These are phyloP conservation scores for Heliconius congener DNA, from an alignment of 1,140 invertebrate species.

Conservation along the genomic window DNA sequence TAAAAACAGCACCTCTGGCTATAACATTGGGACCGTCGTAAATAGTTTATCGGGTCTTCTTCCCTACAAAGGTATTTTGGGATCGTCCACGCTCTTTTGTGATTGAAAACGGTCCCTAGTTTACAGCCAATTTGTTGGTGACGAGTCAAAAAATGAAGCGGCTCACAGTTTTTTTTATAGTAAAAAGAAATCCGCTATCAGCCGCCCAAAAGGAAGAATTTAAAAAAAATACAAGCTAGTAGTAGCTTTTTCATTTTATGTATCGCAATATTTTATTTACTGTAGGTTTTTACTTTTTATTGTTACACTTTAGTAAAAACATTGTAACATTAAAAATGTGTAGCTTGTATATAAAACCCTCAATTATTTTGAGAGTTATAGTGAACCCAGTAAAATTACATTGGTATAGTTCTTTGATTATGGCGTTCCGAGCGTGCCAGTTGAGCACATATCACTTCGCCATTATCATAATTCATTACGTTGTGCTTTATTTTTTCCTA, in stretches of 20 bases:
- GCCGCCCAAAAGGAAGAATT: not conserved
- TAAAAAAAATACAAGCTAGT: constrained; percentile 2
- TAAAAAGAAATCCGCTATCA: not conserved
- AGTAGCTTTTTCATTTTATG: constrained; percentile 4
- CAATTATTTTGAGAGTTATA: not conserved
- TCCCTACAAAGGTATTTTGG: constrained; percentile 13
- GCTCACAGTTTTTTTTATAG: constrained; percentile 14
- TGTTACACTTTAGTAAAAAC: not conserved
- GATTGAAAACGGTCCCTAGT: constrained; percentile 29
- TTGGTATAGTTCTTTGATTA: not conserved
- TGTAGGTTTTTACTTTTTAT: not conserved
- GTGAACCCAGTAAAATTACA: not conserved
- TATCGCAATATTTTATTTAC: not conserved
- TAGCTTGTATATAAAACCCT: not conserved
- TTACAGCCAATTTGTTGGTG: constrained; percentile 27
- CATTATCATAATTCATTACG: not conserved
- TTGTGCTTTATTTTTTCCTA: not conserved
- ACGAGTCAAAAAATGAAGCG: constrained; percentile 13
- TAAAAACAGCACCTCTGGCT: constrained; percentile 7
- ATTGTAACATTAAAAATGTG: no score
- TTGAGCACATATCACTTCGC: no score
- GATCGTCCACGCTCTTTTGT: constrained; percentile 17
- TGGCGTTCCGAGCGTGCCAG: no score
- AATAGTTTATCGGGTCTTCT: constrained; percentile 27
- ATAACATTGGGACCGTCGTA: constrained; percentile 21